Base-by-base conservation (phyloP, 2,797 vertebrate genomes). In the Pelodytes ibericus region DNA sequence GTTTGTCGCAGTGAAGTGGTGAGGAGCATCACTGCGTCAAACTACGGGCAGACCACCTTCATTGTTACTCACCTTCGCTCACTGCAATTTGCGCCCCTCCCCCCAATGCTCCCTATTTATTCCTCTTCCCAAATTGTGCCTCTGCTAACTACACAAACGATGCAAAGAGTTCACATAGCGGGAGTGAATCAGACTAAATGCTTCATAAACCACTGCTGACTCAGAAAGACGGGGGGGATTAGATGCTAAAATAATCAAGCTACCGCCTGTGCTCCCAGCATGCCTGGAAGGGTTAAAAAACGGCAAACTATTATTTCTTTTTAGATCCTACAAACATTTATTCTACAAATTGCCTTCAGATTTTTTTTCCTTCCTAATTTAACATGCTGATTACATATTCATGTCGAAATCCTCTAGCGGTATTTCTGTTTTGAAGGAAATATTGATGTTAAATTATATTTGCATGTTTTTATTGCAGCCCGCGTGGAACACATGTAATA, bases 301-400 rank as follows among this genome's bases (percentile, higher is more conserved):
- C 11, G 33, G 5, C 33, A 36, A 36, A 36, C 33, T 6, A 36
- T 6, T 44, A 11, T 18, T n/a, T n/a, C n/a, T 24, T 71, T 13
- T 33, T 26, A 22, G 4, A 4, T 53, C 22, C 20, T 60, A 4
- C 53, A 67, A 29, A 61, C 58, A 31, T 71, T 44, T 60, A 47
- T n/a, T 41, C 26, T 31, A 44, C 39, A 62, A 51, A 27, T 59
- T 61, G 39, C 16, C 22, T 27, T 36, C 16, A 26, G 29, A 41
- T 29, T 27, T 18, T 24, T 9, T 18, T n/a, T n/a, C 6, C 11
- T 30, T 72, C 6, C 26, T 29, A 11, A 5, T 67, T 59, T 58
- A 56, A 47, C 53, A 33, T 36, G 56, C 64, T 51, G 39, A 62
- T 68, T 75, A 61, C 73, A 75, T 61, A 75, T 75, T 69, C 18